Evolutionary conservation across 2,888 invertebrate species (phyloP), one percentile per base, ranked within the genome.

Genomic region (Clusia tigrina): DNA sequence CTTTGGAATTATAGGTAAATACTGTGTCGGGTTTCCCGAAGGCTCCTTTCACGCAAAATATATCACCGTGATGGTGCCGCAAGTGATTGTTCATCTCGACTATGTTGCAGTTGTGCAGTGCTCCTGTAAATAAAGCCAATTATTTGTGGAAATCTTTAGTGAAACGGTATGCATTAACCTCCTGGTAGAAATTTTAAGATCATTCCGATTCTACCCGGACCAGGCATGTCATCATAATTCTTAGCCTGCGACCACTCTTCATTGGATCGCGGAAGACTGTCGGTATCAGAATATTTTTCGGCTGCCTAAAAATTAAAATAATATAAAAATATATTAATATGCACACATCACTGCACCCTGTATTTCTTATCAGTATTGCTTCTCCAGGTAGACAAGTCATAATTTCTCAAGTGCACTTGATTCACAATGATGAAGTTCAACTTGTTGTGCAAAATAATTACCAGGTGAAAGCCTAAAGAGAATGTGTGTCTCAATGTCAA

Each of bases 1-100:
- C 86, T 12, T 84, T 83, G 0, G 88, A 86, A 71, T 86, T 83
- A 67, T 86, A 87, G n/a, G 85, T 74, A 15, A 85, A 77, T 0
- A 87, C 79, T 1, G 85, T 69, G 67, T 81, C 74, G 0, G 66
- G 58, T 54, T 76, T 76, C 9, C 80, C 81, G 64, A 79, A 69
- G 32, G 85, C 63, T 2, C 84, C 85, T n/a, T 81, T 82, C 5
- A 87, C 57, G 12, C 79, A 77, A n/a, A 83, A 81, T 3, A 86
- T 79, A 56, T 84, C 74, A 1, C 86, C 87, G 68, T 84, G 81
- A 57, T 71, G 69, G 9, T 76, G 60, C 3, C 77, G 69, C 66
- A 78, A 61, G 3, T 71, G 64, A 15, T 65, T 62, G 61, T 76
- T 71, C 62, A 82, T 72, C 32, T 82, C 72, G 2, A 75, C 68